Conservation (phyloP, 2,888 invertebrate genomes). For the Dicyrtomina minuta region DNA sequence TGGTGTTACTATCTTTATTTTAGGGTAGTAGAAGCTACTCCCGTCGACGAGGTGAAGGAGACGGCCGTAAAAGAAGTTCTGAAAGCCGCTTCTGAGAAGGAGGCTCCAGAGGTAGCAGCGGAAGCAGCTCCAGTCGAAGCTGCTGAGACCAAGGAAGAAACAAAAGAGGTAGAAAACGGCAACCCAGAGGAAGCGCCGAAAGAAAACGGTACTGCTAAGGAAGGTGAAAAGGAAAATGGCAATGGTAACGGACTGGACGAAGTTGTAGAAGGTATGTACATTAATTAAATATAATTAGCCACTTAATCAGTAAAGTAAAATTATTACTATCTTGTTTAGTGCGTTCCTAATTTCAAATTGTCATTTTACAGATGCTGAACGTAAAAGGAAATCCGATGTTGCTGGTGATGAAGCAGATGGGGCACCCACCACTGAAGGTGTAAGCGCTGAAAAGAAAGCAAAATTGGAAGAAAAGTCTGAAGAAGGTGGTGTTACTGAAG, state of each 20-base stretch:
- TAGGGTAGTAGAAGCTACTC: conserved; percentile 27
- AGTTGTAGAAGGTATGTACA: conserved; percentile 14
- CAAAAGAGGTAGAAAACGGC: conserved; percentile 27
- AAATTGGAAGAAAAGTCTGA: conserved; percentile 51
- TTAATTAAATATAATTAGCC: conserved; percentile 3
- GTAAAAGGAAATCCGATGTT: conserved; percentile 48
- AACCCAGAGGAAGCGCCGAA: conserved; percentile 23
- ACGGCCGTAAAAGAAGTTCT: conserved; percentile 17
- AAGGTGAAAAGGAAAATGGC: conserved; percentile 27
- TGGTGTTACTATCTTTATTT: not conserved
- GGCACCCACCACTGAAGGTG: conserved; percentile 15
- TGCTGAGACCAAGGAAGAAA: conserved; percentile 40
- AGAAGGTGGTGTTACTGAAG: conserved; percentile 40
- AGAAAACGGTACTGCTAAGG: conserved; percentile 37
- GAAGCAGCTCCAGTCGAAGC: conserved; percentile 37
- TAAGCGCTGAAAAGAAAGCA: conserved; percentile 51
- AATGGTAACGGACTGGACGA: conserved; percentile 16
- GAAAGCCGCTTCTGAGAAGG: conserved; percentile 8
- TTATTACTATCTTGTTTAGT: too few species aligned
- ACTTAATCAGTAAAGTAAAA: too few species aligned
- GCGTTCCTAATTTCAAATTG: too few species aligned
- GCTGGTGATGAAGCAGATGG: conserved; percentile 41
- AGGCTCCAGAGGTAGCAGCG: conserved; percentile 15
- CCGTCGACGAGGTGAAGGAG: conserved; percentile 32
- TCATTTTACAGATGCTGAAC: conserved; percentile 38